Evolutionary conservation across 2,113 vertebrate species (phyloP), one percentile per base, ranked within the genome.

Genomic region (Ceuthmochares aereus): DNA sequence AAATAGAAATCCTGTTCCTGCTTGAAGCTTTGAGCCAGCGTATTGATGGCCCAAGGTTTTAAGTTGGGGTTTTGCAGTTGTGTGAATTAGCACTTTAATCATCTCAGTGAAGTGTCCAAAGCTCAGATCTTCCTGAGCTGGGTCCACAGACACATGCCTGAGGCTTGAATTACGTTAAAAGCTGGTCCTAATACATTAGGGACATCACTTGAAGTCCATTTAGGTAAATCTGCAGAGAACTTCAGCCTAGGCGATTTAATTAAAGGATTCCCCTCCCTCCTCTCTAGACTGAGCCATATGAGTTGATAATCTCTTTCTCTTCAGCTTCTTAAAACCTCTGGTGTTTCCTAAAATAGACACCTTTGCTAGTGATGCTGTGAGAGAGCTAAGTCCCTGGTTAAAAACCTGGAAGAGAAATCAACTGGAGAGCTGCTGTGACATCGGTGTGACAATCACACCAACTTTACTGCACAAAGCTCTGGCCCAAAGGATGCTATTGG

Each of bases 211-310:
- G 80, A 84, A 95, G 89, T 84, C 86, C 76, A 49, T 84, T 93
- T 88, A 70, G 73, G 43, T 84, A 84, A 92, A 92, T 92, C 82
- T 37, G 78, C 75, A 45, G 79, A 83, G 90, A 80, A 88, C 88
- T 90, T 88, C 59, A 94, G 94, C 92, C 79, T 74, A 51, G 68
- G 70, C 72, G 75, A 5, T 72, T 85, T 89, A 90, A 91, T 94
- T 64, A 73, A 66, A 80, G 73, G 87, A 43, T 75, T 63, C 56
- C 34, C 3, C 27, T 17, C 18, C 26, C n/a, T n/a, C 30, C 51
- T 83, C 49, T 89, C 30, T 26, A 70, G 74, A 64, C 80, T 89
- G 83, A 93, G 76, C 59, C 21, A 0, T 94, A 16, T 43, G 79
- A 84, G 20, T 80, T 62, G 63, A 74, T 91, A 89, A 91, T 91